Percentiles rank a stretch among this genome's conserved stretches.
These are phyloP conservation scores for Pseudorhombus dupliciocellatus DNA, from an alignment of 2,113 vertebrate species.

Conservation along the genomic window DNA sequence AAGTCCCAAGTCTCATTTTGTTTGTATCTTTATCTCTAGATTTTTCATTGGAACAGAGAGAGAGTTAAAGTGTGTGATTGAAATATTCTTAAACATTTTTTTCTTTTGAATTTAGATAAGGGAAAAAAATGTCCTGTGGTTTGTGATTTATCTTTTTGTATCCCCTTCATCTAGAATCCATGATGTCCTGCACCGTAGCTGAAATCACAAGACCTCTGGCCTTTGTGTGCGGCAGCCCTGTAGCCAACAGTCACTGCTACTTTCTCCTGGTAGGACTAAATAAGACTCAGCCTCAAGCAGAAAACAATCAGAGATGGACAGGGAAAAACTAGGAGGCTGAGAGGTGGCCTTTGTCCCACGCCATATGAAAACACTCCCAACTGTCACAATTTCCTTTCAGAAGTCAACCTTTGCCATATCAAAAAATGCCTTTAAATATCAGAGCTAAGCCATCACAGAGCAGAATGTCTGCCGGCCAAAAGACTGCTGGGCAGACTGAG, in stretches of 20 bases:
- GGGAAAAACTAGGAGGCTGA: constrained; percentile 51
- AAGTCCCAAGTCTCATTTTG: too few relatives aligned
- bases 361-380: constrained; percentile 17
- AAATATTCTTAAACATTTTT: too few relatives aligned
- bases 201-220: constrained; percentile 48
- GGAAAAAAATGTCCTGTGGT: not conserved
- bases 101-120: too few relatives aligned
- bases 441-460: constrained; percentile 70
- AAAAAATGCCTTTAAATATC: constrained; percentile 74
- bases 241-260: constrained; percentile 33
- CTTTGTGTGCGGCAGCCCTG: constrained; percentile 42
- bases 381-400: constrained; percentile 29
- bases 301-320: constrained; percentile 48
- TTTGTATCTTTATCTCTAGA: too few relatives aligned
- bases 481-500: constrained; percentile 86
- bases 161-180: constrained; percentile 56
- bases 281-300: constrained; percentile 37
- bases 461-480: constrained; percentile 87
- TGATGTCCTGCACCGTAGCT: constrained; percentile 58
- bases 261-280: constrained; percentile 32
- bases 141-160: constrained; percentile 16
- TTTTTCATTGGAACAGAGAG: too few relatives aligned
- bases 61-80: too few relatives aligned
- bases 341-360: constrained; percentile 54
- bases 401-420: constrained; percentile 46